Evolutionary conservation across 2,888 invertebrate species (phyloP), one percentile per base, ranked within the genome.

Genomic region (Linnaemya tessellans): DNA sequence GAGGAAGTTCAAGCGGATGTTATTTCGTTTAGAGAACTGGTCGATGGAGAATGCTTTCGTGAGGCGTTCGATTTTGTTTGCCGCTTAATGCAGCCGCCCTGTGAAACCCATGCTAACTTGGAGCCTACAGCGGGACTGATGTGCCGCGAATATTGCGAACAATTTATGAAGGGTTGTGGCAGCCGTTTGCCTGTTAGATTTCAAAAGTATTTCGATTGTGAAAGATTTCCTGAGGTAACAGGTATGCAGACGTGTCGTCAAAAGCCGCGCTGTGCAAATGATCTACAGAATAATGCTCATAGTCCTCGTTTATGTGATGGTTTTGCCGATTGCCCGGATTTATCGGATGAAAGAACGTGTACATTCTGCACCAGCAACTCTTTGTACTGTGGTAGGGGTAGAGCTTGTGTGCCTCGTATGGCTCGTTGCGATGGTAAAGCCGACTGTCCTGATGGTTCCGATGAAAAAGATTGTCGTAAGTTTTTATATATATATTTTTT

Each of bases 41-140:
- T 98, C 9, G 98, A 98, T 91, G 97, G 97, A 0, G 97, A 98
- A 92, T 98, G 98, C 91, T 97, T 97, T 89, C 94, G 96, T 86
- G 94, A 97, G 88, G 97, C 98, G 0, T 97, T 97, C 93, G 97
- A 98, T 89, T 97, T 98, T 90, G 95, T 98, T 8, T 98, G 98
- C 89, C 96, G 96, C 89, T 94, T 97, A 84, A 93, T 98, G 62
- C 98, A 98, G 91, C 97, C 98, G 0, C 94, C 95, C 0, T 98
- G 98, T 90, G 93, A 94, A 35, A 92, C 96, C 80, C 93, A 96
- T 81, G 93, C 96, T 18, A 96, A 97, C 0, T 84, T 90, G 18
- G 91, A 92, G 80, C 92, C 92, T n/a, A 89, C 90, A 1, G 89
- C 91, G 0, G 92, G 92, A 1, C 73, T 89, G 8, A 91, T 93